Percentiles rank a stretch among this genome's conserved stretches.
phyloP scores from a whole-genome alignment of 2,888 invertebrate species.

The Philereme transversata region DNA sequence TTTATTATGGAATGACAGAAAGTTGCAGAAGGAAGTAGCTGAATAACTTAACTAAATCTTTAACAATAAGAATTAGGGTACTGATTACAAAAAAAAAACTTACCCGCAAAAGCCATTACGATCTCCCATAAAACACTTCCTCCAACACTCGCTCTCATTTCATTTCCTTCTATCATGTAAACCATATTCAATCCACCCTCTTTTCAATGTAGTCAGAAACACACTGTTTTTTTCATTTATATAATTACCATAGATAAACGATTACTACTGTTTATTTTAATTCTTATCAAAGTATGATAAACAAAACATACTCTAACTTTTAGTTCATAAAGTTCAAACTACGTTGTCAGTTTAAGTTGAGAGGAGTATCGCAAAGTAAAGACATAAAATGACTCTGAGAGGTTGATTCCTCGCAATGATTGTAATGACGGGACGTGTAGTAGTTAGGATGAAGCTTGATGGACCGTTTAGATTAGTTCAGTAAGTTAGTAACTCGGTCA shows the following conservation, averaged over 20 bases:
- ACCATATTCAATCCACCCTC: conserved; percentile 24
- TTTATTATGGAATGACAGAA: too few relatives aligned
- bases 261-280: conserved; percentile 28
- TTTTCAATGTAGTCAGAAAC: conserved; percentile 5
- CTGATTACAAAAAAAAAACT: not conserved
- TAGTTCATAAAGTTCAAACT: conserved; percentile 20
- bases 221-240: conserved; percentile 27
- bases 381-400: conserved; percentile 2
- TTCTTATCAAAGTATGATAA: conserved; percentile 25
- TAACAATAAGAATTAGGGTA: too few relatives aligned
- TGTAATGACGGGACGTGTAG: conserved; percentile 11
- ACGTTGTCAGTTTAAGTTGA: not conserved
- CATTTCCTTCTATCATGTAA: conserved; percentile 20
- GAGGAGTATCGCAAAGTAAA: conserved; percentile 12
- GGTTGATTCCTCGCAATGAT: conserved; percentile 3
- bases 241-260: not conserved
- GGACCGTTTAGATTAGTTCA: conserved; percentile 13
- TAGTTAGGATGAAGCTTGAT: conserved; percentile 8
- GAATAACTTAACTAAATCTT: too few relatives aligned
- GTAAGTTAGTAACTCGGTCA: conserved; percentile 5
- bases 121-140: conserved; percentile 26
- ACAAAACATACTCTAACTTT: conserved; percentile 13
- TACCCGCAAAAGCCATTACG: conserved; percentile 28
- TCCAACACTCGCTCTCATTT: conserved; percentile 6
- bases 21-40: too few relatives aligned